Percentiles rank a stretch among this genome's conserved stretches.
phyloP scores from a whole-genome alignment of 2,888 invertebrate genomes.

The Geotrupes spiniger region DNA sequence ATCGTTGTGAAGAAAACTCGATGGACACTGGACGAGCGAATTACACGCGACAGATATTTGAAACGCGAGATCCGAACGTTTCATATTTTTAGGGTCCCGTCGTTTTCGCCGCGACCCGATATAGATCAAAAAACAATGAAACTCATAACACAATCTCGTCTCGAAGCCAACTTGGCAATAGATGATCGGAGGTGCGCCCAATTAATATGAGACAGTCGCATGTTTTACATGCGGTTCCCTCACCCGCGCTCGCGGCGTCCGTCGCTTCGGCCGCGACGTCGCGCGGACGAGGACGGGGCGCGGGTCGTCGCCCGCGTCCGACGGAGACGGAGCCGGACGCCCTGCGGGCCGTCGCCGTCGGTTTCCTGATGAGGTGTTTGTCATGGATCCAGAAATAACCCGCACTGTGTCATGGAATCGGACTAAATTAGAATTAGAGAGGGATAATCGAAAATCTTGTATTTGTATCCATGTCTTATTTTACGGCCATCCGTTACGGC shows the following conservation, averaged over 20 bases:
- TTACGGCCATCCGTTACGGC: not conserved
- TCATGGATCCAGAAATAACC: constrained; percentile 18
- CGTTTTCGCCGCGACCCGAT: not conserved
- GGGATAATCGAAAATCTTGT: constrained; percentile 5
- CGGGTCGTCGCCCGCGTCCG: not conserved
- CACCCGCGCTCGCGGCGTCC: constrained; percentile 9
- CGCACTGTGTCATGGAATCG: constrained; percentile 8
- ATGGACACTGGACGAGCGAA: too few relatives aligned
- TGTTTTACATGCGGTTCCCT: not conserved
- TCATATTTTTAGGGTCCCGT: too few relatives aligned
- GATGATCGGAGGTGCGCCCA: constrained; percentile 7
- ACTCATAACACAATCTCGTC: constrained; percentile 2
- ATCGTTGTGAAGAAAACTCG: too few relatives aligned
- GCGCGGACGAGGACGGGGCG: not conserved
- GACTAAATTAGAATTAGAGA: constrained; percentile 8
- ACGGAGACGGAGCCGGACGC: not conserved
- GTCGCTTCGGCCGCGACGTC: constrained; percentile 4
- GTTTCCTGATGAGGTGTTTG: constrained; percentile 14
- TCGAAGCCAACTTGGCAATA: constrained; percentile 7
- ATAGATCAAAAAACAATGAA: constrained; percentile 8
- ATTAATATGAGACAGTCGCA: constrained; percentile 7
- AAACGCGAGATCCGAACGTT: too few relatives aligned
- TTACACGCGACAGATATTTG: too few relatives aligned
- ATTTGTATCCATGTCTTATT: constrained; percentile 5
- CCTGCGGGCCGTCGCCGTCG: not conserved